Evolutionary conservation across 2,797 vertebrate genomes (phyloP), one percentile per base, ranked within the genome.

Genomic region (Pseudochaenichthys georgianus): DNA sequence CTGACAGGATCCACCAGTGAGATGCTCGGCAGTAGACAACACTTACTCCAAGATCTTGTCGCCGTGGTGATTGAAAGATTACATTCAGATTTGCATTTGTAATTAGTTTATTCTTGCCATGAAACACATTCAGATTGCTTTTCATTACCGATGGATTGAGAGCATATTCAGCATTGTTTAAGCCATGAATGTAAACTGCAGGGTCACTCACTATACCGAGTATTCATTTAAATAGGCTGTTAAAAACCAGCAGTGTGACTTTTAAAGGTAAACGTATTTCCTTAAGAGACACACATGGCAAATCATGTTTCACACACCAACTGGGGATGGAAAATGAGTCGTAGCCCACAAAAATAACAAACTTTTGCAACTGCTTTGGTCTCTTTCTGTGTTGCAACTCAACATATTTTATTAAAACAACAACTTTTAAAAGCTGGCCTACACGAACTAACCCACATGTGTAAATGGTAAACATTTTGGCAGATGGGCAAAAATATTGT

Each of bases 1-100:
- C 31, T 81, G 87, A 91, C 76, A 78, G 3, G 63, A 86, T 84
- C 87, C 89, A 91, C 81, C 81, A 57, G 85, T 45, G 62, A 75
- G 70, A 78, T 3, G 3, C 57, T 53, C 67, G 57, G 42, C 66
- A 28, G 65, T 53, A 71, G 83, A 87, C 80, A 87, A 23, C 70
- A 51, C 50, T 43, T 7, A 38, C 64, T 77, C 28, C 2, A 31
- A 74, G 21, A 57, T 54, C 13, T 52, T 21, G 34, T 55, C 47
- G 59, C 57, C 51, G 28, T 13, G 9, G 28, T 21, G 31, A 65
- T 68, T 19, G 16, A 51, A 62, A 70, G 50, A 8, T 34, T 59
- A 41, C 54, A 66, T 64, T 7, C 53, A 45, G 23, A 23, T 23
- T 23, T 23, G 0, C 23, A 28, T 28, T 28, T 28, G 1, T 28